Evolutionary conservation across 1,140 invertebrate genomes (phyloP), one percentile per base, ranked within the genome.

Genomic region (Cyclargus thomasi): DNA sequence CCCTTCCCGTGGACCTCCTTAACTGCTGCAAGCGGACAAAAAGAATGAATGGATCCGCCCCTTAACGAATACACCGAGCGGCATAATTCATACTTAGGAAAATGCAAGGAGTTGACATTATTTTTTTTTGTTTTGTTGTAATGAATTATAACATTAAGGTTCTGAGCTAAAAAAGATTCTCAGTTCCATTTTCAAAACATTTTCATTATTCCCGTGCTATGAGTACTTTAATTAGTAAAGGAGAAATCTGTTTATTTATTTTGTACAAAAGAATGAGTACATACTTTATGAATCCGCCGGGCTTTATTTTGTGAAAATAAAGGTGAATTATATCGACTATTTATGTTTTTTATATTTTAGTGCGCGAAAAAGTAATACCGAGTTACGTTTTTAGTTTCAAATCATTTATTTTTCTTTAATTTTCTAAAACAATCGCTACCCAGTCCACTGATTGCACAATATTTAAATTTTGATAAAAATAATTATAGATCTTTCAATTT

Each of bases 1-100:
- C 75, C 75, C 79, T 74, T 74, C 76, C 81, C 72, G 70, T 79
- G 78, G 82, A 82, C 83, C 84, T 86, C 86, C 86, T 87, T 89
- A 87, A 87, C 83, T 83, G 82, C 78, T 85, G 78, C 69, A 70
- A 79, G 81, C 83, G 85, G 83, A 86, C 87, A 90, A 90, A 90
- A 90, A 90, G 87, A 90, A 87, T 90, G 87, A 90, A 90, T 90
- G 78, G 83, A 88, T 87, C 85, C 87, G 85, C 87, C 87, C 86
- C 87, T 86, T 88, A 86, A 86, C 85, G 85, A 88, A 87, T 88
- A 89, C 86, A 89, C 85, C 84, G 85, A 87, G 77, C 85, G 84
- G 85, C 82, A 90, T 90, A 90, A 90, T 90, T 90, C 82, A 85
- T 90, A 88, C 84, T 88, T 88, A 88, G 81, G 78, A 85, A 86